Base-by-base conservation (phyloP, 35 echinoderm and acorn worm species). In the Heliocidaris erythrogramma region DNA sequence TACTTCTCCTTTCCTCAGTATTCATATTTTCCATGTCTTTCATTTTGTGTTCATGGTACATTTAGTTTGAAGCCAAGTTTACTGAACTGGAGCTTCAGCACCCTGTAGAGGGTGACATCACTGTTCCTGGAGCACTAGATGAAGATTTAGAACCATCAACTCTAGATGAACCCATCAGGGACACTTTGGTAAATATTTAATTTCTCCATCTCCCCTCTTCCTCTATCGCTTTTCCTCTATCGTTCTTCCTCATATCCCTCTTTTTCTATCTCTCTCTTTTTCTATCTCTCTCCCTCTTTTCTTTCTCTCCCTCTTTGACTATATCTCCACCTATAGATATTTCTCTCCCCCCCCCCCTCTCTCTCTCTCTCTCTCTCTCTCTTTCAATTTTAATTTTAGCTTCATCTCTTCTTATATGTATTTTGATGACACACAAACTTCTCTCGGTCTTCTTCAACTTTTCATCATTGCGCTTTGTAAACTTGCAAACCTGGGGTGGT, bases 21-120 rank as follows among this genome's bases (percentile, higher is more conserved):
- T 42, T 42, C 35, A 42, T 42, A 42, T 42, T 42, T 42, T 42
- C 35, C 35, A 1, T 42, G 35, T 42, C 35, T 42, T 42, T 42
- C 35, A 42, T 35, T 48, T 17, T 47, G 5, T 42, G 30, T 32
- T 42, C 13, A 24, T 50, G 5, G 88, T 69, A 29, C 90, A 60
- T 85, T 88, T 90, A 99, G 96, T 88, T 97, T 85, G 97, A 97
- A 49, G 69, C 97, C 32, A 96, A 96, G 32, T 97, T 99, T 93
- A 97, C 97, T 53, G 97, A 97, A 35, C 92, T 99, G 53, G 98
- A 96, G 61, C 85, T 99, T 18, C 95, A 99, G 69, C 96, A 97
- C 94, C 97, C 98, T 88, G 95, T 99, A 88, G 98, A 99, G 48
- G 98, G 98, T 9, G 98, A 99, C 42, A 99, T 99, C 30, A 99